Conservation (phyloP, 2,888 invertebrate genomes). For the Tipula helvola region DNA sequence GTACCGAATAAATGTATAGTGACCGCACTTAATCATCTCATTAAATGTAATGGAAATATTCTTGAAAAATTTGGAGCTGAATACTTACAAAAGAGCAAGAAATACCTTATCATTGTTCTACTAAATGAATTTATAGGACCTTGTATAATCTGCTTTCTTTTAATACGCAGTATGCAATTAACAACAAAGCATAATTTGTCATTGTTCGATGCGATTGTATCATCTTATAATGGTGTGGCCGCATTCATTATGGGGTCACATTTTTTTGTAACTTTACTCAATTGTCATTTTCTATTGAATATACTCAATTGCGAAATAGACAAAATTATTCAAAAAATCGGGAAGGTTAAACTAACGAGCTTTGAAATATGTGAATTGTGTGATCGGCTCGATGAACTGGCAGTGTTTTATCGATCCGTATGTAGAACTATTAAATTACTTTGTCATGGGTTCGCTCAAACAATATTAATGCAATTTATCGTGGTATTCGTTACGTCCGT, state of each 20-base stretch:
- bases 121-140: neutral
- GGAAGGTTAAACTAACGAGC: neutral
- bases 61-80: neutral
- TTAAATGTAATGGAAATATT: neutral
- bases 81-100: neutral
- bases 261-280: neutral
- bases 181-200: no score
- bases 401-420: neutral
- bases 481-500: no score
- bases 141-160: neutral
- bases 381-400: neutral
- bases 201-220: neutral
- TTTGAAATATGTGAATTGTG: neutral
- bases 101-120: neutral
- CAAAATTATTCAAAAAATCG: neutral
- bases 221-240: neutral
- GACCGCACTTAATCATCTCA: neutral
- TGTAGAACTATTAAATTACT: neutral
- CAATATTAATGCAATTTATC: neutral
- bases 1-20: neutral
- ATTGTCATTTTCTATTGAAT: neutral
- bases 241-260: neutral
- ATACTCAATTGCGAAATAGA: neutral
- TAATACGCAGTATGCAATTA: neutral
- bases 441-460: neutral